Evolutionary conservation across 2,113 vertebrate species (phyloP), one percentile per base, ranked within the genome.

Genomic region (Alligator sinensis): DNA sequence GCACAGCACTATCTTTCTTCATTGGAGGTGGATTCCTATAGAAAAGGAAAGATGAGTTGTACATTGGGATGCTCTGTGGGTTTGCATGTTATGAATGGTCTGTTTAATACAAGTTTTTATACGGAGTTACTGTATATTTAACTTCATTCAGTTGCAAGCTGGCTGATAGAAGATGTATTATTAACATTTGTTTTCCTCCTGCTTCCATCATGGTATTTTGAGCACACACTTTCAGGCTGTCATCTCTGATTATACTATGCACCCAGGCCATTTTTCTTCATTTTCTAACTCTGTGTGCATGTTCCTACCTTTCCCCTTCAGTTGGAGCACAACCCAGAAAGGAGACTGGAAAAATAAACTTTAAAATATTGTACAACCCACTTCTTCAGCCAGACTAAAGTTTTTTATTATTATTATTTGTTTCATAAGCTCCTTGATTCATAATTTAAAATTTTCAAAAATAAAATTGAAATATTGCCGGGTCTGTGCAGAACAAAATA

Each of bases 1-100:
- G 11, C 0, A 0, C 72, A 66, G 21, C 58, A 80, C 13, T n/a
- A 79, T 62, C 85, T 0, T 2, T 59, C 15, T 6, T 66, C 5
- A 10, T 22, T 27, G 81, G 78, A 81, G 16, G 60, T 47, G 18
- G n/a, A 75, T 47, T 68, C 55, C 47, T 66, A 14, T 16, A 11
- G 9, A n/a, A n/a, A 38, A 17, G 7, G 21, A 57, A 7, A 77
- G 63, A 3, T 59, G 27, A 60, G 60, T 64, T 55, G 5, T 47
- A n/a, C 13, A 2, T 38, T 28, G 11, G 1, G 86, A 25, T 27
- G 19, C 87, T 75, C 60, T 64, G 2, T n/a, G 1, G 60, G 7
- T 63, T 77, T 72, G 34, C 12, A 22, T 15, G 47, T 30, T 7
- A 14, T 22, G 24, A 47, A 34, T 22, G 24, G 11, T 72, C 12